Evolutionary conservation across 2,113 vertebrate species (phyloP).

Genomic region (Crotalus helleri): DNA sequence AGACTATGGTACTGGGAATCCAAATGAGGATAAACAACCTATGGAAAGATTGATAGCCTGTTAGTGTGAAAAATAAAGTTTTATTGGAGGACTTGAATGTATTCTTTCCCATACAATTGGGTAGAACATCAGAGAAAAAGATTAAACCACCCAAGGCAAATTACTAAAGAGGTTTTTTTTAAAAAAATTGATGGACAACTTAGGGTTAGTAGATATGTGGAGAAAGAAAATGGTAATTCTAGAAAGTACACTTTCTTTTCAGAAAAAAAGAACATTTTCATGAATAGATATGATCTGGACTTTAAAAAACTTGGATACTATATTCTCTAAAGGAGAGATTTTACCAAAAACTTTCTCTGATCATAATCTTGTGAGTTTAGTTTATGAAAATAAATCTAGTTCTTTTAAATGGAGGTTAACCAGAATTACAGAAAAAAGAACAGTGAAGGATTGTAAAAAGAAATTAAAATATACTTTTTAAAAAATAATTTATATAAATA

Average conservation of each 20-base stretch:
- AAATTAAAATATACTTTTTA: too few relatives aligned
- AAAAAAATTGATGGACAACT: too few relatives aligned
- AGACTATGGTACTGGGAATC: neutral
- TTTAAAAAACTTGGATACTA: neutral
- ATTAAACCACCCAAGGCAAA: too few relatives aligned
- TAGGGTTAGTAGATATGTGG: neutral
- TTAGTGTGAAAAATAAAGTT: neutral
- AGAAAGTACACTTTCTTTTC: neutral
- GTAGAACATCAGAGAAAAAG: too few relatives aligned
- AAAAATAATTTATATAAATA: neutral
- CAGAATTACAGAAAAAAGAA: neutral
- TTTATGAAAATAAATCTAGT: neutral
- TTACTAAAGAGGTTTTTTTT: too few relatives aligned
- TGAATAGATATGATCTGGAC: neutral
- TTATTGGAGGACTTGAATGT: too few relatives aligned
- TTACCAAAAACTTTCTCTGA: neutral
- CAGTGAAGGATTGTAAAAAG: neutral
- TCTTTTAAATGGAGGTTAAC: neutral
- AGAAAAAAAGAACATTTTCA: neutral
- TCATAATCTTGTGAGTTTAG: neutral
- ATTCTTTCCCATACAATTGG: too few relatives aligned
- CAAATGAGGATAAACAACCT: neutral
- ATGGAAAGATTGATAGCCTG: neutral
- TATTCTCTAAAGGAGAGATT: neutral
- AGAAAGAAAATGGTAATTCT: neutral